Percentiles rank a stretch among this genome's conserved stretches.
Evolutionary conservation across 2,888 invertebrate species (phyloP).

Genomic region (Capitulum mitella): DNA sequence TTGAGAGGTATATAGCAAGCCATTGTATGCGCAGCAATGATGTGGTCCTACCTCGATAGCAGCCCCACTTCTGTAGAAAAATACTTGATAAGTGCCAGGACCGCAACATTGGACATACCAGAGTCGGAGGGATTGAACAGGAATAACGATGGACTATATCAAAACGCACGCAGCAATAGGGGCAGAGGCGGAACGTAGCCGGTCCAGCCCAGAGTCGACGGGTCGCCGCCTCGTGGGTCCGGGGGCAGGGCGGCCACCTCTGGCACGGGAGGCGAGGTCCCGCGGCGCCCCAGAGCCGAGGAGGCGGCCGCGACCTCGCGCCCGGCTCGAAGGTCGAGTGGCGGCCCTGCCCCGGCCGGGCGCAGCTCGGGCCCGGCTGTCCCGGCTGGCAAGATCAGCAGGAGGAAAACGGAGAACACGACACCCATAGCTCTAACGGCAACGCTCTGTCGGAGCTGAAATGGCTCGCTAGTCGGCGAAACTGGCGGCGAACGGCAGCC

Average conservation of each 20-base stretch:
- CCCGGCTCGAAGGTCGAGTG: background rate
- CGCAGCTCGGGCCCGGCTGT: too few species aligned
- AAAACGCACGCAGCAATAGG: background rate
- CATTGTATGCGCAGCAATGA: background rate
- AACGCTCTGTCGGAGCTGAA: background rate
- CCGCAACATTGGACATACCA: constrained; percentile 2
- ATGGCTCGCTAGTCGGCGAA: background rate
- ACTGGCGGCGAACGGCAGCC: background rate
- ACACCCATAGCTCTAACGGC: background rate
- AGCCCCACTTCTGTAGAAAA: constrained; percentile 11
- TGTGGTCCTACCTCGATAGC: constrained; percentile 10
- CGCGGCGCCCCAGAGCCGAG: background rate
- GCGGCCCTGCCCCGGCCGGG: background rate
- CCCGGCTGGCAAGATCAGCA: too few species aligned
- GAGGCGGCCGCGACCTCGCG: background rate
- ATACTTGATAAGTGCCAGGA: background rate
- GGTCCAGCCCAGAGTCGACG: too few species aligned
- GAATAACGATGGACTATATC: background rate
- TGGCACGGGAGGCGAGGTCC: too few species aligned
- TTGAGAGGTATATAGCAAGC: background rate
- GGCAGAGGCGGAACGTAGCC: too few species aligned
- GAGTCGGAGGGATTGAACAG: background rate
- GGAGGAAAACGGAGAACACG: background rate
- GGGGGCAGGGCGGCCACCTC: too few species aligned
- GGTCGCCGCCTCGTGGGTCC: too few species aligned